phyloP scores from a whole-genome alignment of 1,140 invertebrate species.

The Prorops nasuta region DNA sequence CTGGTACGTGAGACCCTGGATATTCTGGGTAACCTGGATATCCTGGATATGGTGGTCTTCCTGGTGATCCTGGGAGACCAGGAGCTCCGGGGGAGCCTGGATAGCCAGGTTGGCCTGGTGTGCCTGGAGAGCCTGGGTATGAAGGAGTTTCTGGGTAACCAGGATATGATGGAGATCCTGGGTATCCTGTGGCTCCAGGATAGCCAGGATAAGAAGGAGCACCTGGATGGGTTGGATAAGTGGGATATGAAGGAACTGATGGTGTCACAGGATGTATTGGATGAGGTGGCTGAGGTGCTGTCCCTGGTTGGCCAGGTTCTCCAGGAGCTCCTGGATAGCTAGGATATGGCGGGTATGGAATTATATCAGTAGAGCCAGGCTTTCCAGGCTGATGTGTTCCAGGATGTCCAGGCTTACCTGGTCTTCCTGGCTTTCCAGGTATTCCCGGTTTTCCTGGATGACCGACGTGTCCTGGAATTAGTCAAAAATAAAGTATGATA shows the following conservation, averaged over 20 bases:
- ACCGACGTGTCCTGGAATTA: not conserved
- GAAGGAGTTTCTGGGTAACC: conserved; percentile 2
- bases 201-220: conserved; percentile 11
- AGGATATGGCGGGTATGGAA: not conserved
- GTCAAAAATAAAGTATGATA: too few relatives aligned
- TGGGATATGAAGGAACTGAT: conserved; percentile 21
- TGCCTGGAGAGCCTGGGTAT: not conserved
- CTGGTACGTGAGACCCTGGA: conserved; percentile 10
- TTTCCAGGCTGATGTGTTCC: not conserved
- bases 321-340: not conserved
- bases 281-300: too few relatives aligned
- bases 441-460: not conserved
- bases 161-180: conserved; percentile 3
- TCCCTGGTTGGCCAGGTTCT: not conserved
- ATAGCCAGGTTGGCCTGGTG: not conserved
- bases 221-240: conserved; percentile 41
- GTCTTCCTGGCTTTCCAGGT: conserved; percentile 23
- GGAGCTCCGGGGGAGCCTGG: not conserved
- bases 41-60: conserved; percentile 1
- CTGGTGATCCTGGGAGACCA: not conserved
- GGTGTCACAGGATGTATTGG: not conserved
- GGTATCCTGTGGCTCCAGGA: conserved; percentile 5
- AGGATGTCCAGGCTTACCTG: conserved; percentile 29
- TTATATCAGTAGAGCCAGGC: not conserved
- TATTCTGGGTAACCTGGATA: conserved; percentile 16